These are phyloP conservation scores for Apomyelois bistriatella DNA, from an alignment of 2,888 invertebrate genomes.

Conservation along the genomic window DNA sequence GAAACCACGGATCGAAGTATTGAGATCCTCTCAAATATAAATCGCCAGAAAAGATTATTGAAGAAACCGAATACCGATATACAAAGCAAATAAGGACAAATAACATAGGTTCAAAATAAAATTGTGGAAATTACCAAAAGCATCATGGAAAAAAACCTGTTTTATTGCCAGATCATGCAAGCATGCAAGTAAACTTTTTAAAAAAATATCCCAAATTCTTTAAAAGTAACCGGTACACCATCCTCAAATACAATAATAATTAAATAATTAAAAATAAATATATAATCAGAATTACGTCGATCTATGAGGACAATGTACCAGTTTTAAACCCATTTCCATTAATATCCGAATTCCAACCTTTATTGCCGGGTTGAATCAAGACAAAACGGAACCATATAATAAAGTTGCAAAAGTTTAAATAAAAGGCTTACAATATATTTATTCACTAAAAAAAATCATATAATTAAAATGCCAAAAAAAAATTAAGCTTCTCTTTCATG, in stretches of 20 bases:
- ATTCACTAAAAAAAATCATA: background rate
- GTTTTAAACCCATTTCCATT: background rate
- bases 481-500: background rate
- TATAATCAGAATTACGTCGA: background rate
- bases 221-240: background rate
- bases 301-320: background rate
- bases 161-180: background rate
- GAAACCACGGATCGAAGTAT: too few species aligned
- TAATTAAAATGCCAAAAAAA: background rate
- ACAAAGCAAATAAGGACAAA: background rate
- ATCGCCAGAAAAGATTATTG: too few species aligned
- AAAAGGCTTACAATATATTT: too few species aligned
- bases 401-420: too few species aligned
- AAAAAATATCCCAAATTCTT: background rate
- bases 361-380: background rate
- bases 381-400: too few species aligned
- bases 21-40: too few species aligned
- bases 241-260: background rate
- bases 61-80: too few species aligned
- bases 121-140: background rate
- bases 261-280: background rate
- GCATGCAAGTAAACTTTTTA: background rate
- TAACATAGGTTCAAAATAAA: background rate
- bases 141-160: background rate
- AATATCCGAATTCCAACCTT: background rate